Percentiles rank a stretch among this genome's conserved stretches.
Evolutionary conservation across 23 tunicate species (phyloP).

Genomic region (Corella eumyota): DNA sequence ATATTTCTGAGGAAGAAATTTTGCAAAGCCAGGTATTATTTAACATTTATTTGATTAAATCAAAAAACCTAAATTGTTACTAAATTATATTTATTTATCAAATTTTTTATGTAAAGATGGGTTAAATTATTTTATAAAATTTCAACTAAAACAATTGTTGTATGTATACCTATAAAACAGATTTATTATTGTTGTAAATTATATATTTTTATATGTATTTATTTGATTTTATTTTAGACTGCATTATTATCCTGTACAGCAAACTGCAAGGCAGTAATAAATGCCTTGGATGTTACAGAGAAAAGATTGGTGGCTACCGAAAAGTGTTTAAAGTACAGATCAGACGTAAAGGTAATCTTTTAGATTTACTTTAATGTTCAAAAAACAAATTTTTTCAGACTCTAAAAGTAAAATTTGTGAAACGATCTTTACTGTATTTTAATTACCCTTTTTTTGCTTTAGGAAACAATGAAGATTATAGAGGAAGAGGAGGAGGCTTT

Average conservation of each 20-base stretch:
- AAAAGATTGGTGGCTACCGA: conserved; percentile 38
- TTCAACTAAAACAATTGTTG: no score
- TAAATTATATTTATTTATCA: no score
- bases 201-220: background rate
- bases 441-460: background rate
- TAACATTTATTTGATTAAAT: background rate
- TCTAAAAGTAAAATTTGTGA: no score
- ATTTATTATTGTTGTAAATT: background rate
- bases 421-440: background rate
- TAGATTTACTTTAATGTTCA: no score
- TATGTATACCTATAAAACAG: no score
- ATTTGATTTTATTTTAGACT: background rate
- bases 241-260: conserved; percentile 36
- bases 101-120: no score
- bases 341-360: conserved; percentile 42
- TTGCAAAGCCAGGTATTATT: conserved; percentile 6
- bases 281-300: conserved; percentile 49
- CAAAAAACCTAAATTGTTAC: background rate
- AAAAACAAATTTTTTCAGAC: background rate
- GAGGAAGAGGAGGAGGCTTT: conserved; percentile 8
- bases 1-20: conserved; percentile 30
- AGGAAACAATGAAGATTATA: conserved; percentile 14
- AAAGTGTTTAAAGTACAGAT: conserved; percentile 51
- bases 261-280: conserved; percentile 50
- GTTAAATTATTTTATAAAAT: no score